Percentiles rank a stretch among this genome's conserved stretches.
These are phyloP conservation scores for Erethizon dorsatum DNA, from an alignment of 2,797 vertebrate species.

Conservation along the genomic window DNA sequence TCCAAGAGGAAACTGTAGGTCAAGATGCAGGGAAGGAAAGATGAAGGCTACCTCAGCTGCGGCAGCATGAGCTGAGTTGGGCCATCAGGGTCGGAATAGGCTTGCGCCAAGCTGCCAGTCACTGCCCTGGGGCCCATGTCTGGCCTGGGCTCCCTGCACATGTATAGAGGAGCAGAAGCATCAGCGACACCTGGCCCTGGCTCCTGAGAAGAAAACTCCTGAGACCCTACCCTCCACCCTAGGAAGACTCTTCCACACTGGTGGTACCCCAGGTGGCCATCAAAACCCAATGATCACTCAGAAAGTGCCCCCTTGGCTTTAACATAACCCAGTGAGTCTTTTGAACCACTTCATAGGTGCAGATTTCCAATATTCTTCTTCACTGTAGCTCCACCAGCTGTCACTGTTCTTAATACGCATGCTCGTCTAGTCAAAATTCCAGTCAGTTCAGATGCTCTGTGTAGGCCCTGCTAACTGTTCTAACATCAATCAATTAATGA, in stretches of 20 bases:
- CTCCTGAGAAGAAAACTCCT: slow-evolving; percentile 82
- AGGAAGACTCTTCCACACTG: slow-evolving; percentile 83
- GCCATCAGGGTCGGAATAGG: slow-evolving; percentile 3
- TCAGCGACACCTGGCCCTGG: slow-evolving; percentile 80
- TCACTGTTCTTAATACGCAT: slow-evolving; percentile 92
- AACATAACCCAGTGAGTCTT: slow-evolving; percentile 89
- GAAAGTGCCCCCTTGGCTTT: slow-evolving; percentile 87
- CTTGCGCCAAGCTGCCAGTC: slow-evolving; percentile 25
- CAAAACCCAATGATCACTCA: slow-evolving; percentile 81
- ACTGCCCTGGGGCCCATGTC: slow-evolving; percentile 65
- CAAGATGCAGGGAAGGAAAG: slow-evolving; percentile 62
- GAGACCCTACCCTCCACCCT: slow-evolving; percentile 69
- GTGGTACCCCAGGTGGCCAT: slow-evolving; percentile 79
- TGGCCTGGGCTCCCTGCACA: neutral
- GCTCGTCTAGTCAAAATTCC: slow-evolving; percentile 92
- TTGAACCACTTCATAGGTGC: slow-evolving; percentile 88
- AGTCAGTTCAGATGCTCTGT: slow-evolving; percentile 91
- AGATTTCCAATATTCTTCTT: slow-evolving; percentile 85
- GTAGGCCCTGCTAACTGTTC: slow-evolving; percentile 92
- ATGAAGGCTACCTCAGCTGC: slow-evolving; percentile 54
- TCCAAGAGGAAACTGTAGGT: slow-evolving; percentile 30
- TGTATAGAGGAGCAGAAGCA: slow-evolving; percentile 81
- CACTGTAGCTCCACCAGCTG: slow-evolving; percentile 89
- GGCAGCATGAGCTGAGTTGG: slow-evolving; percentile 52
- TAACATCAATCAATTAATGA: slow-evolving; percentile 91